Conservation (phyloP, 2,888 invertebrate genomes). For the Disparrhopalites patrizii region DNA sequence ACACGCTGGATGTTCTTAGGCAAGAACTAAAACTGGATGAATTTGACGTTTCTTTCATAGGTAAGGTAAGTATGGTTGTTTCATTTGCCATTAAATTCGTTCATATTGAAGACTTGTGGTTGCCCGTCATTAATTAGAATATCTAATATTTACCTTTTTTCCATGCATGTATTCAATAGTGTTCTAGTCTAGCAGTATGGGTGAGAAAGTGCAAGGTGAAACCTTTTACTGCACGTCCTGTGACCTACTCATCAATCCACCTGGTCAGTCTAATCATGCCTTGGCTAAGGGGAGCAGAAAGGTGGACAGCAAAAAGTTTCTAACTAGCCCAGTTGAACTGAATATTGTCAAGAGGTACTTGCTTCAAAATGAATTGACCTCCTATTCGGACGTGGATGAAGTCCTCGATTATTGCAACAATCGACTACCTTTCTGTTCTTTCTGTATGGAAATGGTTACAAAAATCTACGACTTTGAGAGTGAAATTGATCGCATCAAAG, state of each 20-base stretch:
- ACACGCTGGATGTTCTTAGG: too few species aligned
- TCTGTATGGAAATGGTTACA: constrained; percentile 10
- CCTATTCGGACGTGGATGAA: neutral
- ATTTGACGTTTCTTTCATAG: too few species aligned
- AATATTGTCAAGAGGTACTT: constrained; percentile 1
- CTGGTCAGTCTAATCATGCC: neutral
- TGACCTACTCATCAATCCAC: neutral
- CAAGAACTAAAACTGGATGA: too few species aligned
- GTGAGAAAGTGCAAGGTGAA: too few species aligned
- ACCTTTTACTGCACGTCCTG: neutral
- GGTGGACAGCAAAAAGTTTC: neutral
- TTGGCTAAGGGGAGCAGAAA: neutral
- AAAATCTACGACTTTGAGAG: constrained; percentile 14
- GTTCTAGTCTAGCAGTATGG: too few species aligned
- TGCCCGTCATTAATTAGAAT: too few species aligned
- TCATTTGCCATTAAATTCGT: too few species aligned
- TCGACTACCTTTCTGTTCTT: constrained; percentile 18
- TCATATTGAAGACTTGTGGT: too few species aligned
- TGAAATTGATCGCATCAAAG: constrained; percentile 11
- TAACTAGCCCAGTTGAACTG: constrained; percentile 6
- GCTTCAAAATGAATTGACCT: neutral
- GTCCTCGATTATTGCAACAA: neutral
- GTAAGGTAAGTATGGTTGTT: too few species aligned
- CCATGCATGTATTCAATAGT: too few species aligned
- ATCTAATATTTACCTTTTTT: too few species aligned